Conservation (phyloP, 2,113 vertebrate genomes). For the Alligator mississippiensis region DNA sequence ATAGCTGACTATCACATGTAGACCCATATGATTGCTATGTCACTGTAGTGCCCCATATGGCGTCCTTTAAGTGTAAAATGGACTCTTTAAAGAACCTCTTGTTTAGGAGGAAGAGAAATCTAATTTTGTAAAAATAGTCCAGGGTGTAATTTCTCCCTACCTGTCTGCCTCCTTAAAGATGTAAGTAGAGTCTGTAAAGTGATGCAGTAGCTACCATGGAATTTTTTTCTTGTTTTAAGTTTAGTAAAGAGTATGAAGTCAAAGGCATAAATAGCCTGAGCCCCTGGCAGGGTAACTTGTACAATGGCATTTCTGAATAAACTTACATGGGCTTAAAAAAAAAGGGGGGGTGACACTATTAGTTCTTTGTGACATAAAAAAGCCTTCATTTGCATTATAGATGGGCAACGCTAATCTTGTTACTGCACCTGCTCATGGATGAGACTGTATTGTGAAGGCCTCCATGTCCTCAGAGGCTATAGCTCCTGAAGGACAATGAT, state of each 20-base stretch:
- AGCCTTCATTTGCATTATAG: neutral
- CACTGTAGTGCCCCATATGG: neutral
- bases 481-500: neutral
- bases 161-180: conserved; percentile 48
- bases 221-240: conserved; percentile 50
- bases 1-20: too few species aligned
- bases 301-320: conserved; percentile 38
- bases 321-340: neutral
- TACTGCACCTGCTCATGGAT: neutral
- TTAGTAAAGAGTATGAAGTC: conserved; percentile 56
- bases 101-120: neutral
- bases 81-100: neutral
- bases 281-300: conserved; percentile 42
- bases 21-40: neutral
- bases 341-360: neutral
- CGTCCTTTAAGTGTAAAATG: neutral
- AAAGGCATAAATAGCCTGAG: conserved; percentile 59
- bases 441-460: neutral
- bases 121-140: neutral
- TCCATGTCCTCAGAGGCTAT: neutral
- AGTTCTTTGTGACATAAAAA: conserved; percentile 9
- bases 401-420: neutral
- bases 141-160: neutral
- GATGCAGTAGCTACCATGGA: conserved; percentile 63
- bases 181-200: conserved; percentile 15